Conservation (phyloP, 2,113 vertebrate species). For the Malurus melanocephalus region DNA sequence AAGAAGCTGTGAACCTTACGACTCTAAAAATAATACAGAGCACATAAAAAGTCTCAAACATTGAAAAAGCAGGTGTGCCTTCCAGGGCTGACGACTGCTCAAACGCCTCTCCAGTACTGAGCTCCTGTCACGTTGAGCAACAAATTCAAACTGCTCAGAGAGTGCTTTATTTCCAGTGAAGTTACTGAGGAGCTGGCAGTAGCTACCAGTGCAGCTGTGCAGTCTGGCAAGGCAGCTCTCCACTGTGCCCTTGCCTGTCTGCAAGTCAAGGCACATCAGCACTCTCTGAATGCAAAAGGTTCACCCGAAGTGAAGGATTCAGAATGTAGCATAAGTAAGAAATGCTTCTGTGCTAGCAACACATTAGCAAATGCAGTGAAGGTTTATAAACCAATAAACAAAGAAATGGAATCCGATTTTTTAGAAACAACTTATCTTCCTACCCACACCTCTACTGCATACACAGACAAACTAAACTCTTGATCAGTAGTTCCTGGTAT, state of each 20-base stretch:
- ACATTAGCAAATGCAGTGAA: background rate
- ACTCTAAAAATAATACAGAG: background rate
- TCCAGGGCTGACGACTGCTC: background rate
- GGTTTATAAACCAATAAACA: background rate
- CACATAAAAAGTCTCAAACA: background rate
- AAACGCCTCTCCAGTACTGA: background rate
- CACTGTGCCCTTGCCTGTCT: background rate
- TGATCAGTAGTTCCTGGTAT: background rate
- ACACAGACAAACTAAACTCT: background rate
- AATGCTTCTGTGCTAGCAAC: background rate
- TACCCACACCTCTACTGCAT: background rate
- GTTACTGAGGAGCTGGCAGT: background rate
- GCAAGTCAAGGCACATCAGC: constrained; percentile 24
- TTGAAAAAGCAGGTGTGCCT: background rate
- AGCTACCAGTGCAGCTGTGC: background rate
- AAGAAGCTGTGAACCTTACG: background rate
- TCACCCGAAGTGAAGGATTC: background rate
- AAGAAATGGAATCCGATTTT: background rate
- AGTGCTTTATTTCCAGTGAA: background rate
- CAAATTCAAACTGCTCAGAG: constrained; percentile 11
- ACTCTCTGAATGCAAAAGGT: background rate
- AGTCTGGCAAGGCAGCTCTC: background rate
- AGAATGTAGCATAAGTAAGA: background rate
- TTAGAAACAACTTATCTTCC: background rate
- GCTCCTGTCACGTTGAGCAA: background rate